These are phyloP conservation scores for Cyprinodon diabolis DNA, from an alignment of 2,797 vertebrate genomes.

Conservation along the genomic window DNA sequence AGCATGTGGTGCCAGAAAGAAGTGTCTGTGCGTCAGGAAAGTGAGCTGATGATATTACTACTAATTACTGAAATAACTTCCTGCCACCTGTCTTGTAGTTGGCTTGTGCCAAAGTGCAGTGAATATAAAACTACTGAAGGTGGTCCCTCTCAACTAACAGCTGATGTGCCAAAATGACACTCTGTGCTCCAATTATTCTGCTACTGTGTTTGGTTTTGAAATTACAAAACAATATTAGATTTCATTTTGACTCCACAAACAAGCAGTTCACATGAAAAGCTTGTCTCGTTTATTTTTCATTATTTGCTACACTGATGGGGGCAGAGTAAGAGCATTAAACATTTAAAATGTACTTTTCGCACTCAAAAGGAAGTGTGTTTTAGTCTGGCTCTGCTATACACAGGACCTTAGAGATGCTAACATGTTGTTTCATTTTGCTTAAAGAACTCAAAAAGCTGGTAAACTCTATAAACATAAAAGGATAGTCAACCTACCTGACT, in stretches of 20 bases:
- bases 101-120: slow-evolving; percentile 84
- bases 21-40: slow-evolving; percentile 69
- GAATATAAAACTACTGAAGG: slow-evolving; percentile 84
- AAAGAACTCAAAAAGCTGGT: no score
- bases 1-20: slow-evolving; percentile 75
- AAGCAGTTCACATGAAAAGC: background rate
- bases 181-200: background rate
- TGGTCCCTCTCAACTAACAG: slow-evolving; percentile 65
- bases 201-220: background rate
- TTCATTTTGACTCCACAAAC: background rate
- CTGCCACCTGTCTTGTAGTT: slow-evolving; percentile 91
- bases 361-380: background rate
- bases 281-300: background rate
- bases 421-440: no score
- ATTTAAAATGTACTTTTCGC: background rate
- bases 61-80: slow-evolving; percentile 94
- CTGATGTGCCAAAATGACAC: slow-evolving; percentile 22
- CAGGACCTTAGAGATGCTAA: background rate
- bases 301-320: background rate
- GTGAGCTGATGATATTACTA: slow-evolving; percentile 91
- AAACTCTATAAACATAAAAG: no score
- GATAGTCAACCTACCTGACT: no score
- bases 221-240: background rate
- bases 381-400: no score
- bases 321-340: background rate